Evolutionary conservation across 53 echinoderm and acorn worm species (phyloP).

Genomic region (Holothuria scabra): DNA sequence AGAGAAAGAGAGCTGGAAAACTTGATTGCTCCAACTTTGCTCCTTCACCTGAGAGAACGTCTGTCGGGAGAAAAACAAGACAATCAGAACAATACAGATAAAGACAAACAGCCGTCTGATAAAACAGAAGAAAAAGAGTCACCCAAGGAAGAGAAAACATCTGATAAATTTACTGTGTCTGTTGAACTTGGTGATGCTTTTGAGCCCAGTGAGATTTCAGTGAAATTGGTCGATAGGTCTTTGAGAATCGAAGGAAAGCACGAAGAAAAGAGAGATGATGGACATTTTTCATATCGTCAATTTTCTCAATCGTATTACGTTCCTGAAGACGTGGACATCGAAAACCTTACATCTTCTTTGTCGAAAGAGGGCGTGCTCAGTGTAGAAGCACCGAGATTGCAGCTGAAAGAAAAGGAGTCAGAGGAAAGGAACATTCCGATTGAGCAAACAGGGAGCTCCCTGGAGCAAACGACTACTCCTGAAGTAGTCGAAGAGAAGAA

Average conservation of each 20-base stretch:
- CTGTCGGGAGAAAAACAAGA: no score
- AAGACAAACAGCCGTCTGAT: no score
- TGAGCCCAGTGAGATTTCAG: constrained; percentile 16
- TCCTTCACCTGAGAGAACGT: no score
- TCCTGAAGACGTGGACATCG: constrained; percentile 26
- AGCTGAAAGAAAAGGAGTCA: not conserved
- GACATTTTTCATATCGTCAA: constrained; percentile 14
- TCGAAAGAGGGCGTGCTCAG: constrained; percentile 17
- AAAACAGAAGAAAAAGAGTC: no score
- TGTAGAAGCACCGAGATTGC: constrained; percentile 28
- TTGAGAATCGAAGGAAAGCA: constrained; percentile 34
- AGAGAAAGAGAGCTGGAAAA: no score
- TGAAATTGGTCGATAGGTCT: not conserved
- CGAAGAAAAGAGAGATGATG: constrained; percentile 24
- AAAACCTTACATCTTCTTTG: constrained; percentile 27
- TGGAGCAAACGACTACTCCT: not conserved
- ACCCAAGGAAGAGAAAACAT: no score
- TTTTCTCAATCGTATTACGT: not conserved
- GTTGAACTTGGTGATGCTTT: constrained; percentile 9
- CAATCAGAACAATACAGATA: no score
- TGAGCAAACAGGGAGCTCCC: not conserved
- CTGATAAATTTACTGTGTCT: not conserved
- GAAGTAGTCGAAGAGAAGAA: not conserved
- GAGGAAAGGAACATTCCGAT: constrained; percentile 31
- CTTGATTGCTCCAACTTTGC: no score